Base-by-base conservation (phyloP, 1,140 invertebrate genomes). In the Asobara japonica region DNA sequence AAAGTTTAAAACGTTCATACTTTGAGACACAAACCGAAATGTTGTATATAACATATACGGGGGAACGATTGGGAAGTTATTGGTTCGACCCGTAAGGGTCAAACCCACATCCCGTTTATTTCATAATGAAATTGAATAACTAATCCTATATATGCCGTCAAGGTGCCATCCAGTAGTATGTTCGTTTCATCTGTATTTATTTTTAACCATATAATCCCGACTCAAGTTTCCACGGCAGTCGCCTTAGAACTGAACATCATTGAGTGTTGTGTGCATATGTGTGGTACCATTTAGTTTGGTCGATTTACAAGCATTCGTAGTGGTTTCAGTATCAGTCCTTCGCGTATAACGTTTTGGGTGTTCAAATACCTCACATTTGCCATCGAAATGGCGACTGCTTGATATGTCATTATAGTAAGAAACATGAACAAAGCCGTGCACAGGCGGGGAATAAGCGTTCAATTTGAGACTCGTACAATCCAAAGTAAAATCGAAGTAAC, bases 111-210 rank as follows among this genome's bases (percentile, higher is more conserved):
- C n/a, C n/a, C n/a, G n/a, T n/a, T n/a, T n/a, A n/a, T n/a, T n/a
- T n/a, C n/a, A n/a, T n/a, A n/a, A n/a, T n/a, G n/a, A n/a, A n/a
- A n/a, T n/a, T n/a, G n/a, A n/a, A n/a, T n/a, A n/a, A n/a, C n/a
- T n/a, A n/a, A n/a, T n/a, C n/a, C n/a, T n/a, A n/a, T n/a, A n/a
- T n/a, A n/a, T n/a, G n/a, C n/a, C n/a, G n/a, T n/a, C n/a, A n/a
- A n/a, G n/a, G n/a, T n/a, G n/a, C n/a, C n/a, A 51, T 51, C 45
- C 45, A 18, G n/a, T 51, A 51, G 45, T 51, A 51, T 51, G n/a
- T 51, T 18, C n/a, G 45, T 5, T 18, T 51, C 45, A 20, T n/a
- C 45, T 20, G 45, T 51, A 51, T 51, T 51, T 51, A 51, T 51
- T 51, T 51, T 51, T 51, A 51, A 51, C 45, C 45, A 18, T 20